These are phyloP conservation scores for Diacarnus erythraeanus DNA, from an alignment of 37 sponge, comb jelly and placozoan genomes.

Conservation along the genomic window DNA sequence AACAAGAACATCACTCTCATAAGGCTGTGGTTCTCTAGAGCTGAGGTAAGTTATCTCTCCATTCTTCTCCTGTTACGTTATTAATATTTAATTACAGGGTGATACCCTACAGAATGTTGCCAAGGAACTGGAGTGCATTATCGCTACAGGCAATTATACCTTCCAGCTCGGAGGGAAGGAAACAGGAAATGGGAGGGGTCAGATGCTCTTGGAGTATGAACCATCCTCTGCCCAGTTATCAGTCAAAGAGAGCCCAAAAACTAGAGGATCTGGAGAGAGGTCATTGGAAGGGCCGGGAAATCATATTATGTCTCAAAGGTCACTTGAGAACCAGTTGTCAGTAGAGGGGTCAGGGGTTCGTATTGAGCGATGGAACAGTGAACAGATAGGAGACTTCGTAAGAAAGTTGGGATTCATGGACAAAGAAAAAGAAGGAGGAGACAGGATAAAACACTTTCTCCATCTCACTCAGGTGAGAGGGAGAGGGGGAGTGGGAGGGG, in stretches of 20 bases:
- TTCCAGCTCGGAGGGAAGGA: constrained; percentile 30
- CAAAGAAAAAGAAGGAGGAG: constrained; percentile 60
- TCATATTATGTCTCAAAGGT: neutral
- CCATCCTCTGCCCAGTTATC: constrained; percentile 7
- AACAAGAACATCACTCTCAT: constrained; percentile 79
- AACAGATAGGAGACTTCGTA: constrained; percentile 86
- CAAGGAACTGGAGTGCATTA: constrained; percentile 70
- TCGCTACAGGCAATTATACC: constrained; percentile 62
- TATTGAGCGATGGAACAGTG: constrained; percentile 47
- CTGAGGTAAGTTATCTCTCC: constrained; percentile 50
- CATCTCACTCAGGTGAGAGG: constrained; percentile 59
- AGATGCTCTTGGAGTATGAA: neutral
- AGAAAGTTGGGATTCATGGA: constrained; percentile 88
- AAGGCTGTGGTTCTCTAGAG: constrained; percentile 82
- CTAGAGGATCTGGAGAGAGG: neutral
- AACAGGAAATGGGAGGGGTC: neutral
- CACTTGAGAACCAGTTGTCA: neutral
- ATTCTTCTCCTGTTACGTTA: neutral
- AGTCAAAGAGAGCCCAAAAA: neutral
- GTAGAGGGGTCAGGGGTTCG: neutral
- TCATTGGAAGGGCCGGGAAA: neutral
- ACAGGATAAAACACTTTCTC: constrained; percentile 50
- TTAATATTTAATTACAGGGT: constrained; percentile 57
- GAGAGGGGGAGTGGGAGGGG: no score
- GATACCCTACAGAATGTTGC: constrained; percentile 89